Evolutionary conservation across 2,888 invertebrate species (phyloP).

Genomic region (Plebejus argus): DNA sequence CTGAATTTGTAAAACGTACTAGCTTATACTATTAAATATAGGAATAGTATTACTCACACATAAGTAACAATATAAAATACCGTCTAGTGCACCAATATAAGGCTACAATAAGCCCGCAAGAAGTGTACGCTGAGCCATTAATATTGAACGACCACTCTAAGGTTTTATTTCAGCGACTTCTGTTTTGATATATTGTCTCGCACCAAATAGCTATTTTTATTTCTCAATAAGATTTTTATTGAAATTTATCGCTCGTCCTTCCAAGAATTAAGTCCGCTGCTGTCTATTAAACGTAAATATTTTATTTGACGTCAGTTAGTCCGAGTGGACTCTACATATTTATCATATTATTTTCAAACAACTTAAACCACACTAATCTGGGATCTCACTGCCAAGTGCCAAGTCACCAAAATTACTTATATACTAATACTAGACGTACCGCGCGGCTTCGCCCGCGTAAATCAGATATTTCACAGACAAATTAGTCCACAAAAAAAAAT

Average conservation of each 20-base stretch:
- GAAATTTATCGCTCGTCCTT: background rate
- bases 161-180: conserved; percentile 16
- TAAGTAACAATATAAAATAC: background rate
- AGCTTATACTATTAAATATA: too few species aligned
- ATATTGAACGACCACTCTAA: conserved; percentile 13
- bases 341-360: too few species aligned
- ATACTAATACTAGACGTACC: too few species aligned
- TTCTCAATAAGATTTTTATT: conserved; percentile 16
- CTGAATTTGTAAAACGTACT: too few species aligned
- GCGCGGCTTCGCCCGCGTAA: too few species aligned
- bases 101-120: background rate
- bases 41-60: background rate
- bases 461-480: too few species aligned
- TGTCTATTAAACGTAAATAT: background rate
- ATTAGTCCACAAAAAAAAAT: too few species aligned
- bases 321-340: background rate
- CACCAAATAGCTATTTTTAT: background rate
- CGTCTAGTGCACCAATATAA: background rate
- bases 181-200: conserved; percentile 14
- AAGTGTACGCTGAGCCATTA: background rate
- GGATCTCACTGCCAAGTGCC: too few species aligned
- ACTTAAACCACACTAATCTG: too few species aligned
- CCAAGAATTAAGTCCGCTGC: background rate
- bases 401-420: too few species aligned
- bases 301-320: background rate